Evolutionary conservation across 2,797 vertebrate species (phyloP).

Genomic region (Otolemur crassicaudatus): DNA sequence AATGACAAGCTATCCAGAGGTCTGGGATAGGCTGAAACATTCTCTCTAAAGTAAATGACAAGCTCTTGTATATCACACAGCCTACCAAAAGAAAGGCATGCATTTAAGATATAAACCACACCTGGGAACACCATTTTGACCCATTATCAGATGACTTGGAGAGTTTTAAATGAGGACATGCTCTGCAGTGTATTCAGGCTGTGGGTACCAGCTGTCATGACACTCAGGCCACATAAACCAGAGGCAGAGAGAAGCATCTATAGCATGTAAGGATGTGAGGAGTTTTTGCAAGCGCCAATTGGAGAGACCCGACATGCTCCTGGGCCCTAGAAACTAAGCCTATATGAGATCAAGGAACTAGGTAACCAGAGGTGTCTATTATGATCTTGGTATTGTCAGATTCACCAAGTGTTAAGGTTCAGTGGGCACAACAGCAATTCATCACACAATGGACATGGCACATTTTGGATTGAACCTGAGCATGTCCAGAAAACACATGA

Average conservation of each 20-base stretch:
- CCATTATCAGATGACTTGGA: neutral
- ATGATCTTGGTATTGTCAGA: neutral
- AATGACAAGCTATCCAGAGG: neutral
- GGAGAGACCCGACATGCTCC: neutral
- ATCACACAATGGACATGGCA: neutral
- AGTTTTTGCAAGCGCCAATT: neutral
- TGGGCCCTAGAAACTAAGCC: neutral
- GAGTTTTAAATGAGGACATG: neutral
- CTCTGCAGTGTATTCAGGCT: neutral
- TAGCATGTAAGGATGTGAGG: neutral
- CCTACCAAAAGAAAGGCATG: neutral
- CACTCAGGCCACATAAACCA: neutral
- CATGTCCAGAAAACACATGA: conserved; percentile 23
- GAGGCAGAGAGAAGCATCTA: neutral
- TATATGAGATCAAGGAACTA: neutral
- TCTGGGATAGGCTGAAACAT: neutral
- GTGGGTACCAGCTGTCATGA: neutral
- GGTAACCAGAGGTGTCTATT: neutral
- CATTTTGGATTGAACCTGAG: neutral
- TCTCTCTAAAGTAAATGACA: conserved; percentile 13
- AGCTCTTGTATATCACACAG: neutral
- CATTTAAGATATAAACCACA: neutral
- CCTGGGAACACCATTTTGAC: neutral
- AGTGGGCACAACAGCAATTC: neutral
- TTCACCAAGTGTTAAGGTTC: neutral